Evolutionary conservation across 92 coral and sea anemone species (phyloP).

Genomic region (Epizoanthus rinbou): DNA sequence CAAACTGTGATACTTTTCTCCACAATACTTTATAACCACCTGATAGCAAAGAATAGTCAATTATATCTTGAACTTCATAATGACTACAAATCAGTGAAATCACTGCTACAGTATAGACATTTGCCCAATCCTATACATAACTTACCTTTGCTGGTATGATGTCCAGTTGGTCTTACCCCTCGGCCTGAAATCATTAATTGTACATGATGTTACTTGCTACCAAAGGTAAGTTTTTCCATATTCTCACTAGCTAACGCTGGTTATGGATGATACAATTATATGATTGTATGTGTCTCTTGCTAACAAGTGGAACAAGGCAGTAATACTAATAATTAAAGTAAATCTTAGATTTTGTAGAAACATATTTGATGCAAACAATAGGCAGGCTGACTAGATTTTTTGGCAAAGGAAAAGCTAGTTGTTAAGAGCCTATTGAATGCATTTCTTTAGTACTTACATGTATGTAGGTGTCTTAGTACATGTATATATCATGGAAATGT

Average conservation of each 20-base stretch:
- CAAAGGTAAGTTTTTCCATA: background rate
- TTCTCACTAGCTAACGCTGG: background rate
- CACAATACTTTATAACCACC: slow-evolving; percentile 91
- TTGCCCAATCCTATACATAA: background rate
- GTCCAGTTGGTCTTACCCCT: slow-evolving; percentile 93
- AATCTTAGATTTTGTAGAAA: too few relatives aligned
- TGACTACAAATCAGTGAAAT: background rate
- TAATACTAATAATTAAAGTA: too few relatives aligned
- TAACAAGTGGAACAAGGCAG: too few relatives aligned
- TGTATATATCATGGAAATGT: too few relatives aligned
- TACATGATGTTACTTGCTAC: background rate
- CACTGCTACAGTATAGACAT: background rate
- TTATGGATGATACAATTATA: too few relatives aligned
- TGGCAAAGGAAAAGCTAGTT: too few relatives aligned
- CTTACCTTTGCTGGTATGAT: slow-evolving; percentile 89
- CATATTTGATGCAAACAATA: too few relatives aligned
- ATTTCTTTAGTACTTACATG: too few relatives aligned
- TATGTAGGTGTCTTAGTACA: too few relatives aligned
- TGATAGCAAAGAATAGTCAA: slow-evolving; percentile 19
- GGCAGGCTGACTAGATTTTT: too few relatives aligned
- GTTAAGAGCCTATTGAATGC: too few relatives aligned
- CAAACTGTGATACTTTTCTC: slow-evolving; percentile 90
- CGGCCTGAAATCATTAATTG: slow-evolving; percentile 64
- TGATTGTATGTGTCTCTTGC: too few relatives aligned
- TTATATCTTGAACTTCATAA: background rate